Conservation (phyloP, 2,888 invertebrate genomes). For the Chelonus formosanus region DNA sequence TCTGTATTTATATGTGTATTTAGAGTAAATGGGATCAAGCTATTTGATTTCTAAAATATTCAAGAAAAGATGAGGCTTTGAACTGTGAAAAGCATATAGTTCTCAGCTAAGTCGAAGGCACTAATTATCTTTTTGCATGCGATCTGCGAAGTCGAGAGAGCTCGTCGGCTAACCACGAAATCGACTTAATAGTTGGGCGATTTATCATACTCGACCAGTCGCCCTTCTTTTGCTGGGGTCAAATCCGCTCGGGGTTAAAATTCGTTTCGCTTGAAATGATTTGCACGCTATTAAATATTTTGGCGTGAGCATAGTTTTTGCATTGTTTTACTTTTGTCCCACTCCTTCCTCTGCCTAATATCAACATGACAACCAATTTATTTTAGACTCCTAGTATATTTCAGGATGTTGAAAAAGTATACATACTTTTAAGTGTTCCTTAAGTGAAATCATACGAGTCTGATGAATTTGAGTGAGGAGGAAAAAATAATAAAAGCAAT, state of each 20-base stretch:
- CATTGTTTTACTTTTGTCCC: no score
- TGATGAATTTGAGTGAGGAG: no score
- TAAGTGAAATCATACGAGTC: no score
- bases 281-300: conserved; percentile 5
- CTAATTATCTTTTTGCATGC: conserved; percentile 59
- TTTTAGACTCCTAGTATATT: not conserved
- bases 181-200: conserved; percentile 55
- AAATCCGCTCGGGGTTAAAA: conserved; percentile 22
- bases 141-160: conserved; percentile 30
- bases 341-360: not conserved
- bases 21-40: no score
- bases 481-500: no score
- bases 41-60: no score
- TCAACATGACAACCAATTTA: no score
- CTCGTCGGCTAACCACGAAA: conserved; percentile 52
- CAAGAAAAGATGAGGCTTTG: no score
- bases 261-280: conserved; percentile 19
- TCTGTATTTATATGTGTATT: no score
- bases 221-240: conserved; percentile 17
- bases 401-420: not conserved
- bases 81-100: no score
- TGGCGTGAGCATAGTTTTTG: no score
- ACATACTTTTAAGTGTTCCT: not conserved
- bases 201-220: conserved; percentile 53
- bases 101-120: not conserved